Evolutionary conservation across 2,797 vertebrate species (phyloP), one percentile per base, ranked within the genome.

Genomic region (Scarus forsteni): DNA sequence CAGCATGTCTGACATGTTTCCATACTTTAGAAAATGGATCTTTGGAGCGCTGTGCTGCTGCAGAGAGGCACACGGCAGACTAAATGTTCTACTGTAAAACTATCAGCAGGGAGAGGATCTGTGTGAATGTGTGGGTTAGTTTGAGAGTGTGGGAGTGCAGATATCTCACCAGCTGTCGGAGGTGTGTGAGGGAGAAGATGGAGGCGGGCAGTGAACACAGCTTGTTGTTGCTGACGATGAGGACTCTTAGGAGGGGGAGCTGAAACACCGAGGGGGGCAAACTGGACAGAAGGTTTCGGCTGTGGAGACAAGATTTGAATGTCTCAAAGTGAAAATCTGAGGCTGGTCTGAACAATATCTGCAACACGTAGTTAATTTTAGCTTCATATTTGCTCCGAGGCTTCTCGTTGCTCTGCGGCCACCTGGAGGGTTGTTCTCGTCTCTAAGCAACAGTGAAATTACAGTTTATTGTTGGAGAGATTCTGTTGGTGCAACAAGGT

Each of bases 151-250:
- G 60, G 3, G 14, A 5, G 65, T 39, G 69, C 67, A 40, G 61
- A 58, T 44, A 48, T 57, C 93, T 46, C 93, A 98, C 97, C 92
- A 98, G 95, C 91, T 98, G 97, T 40, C 97, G 93, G 39, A 98
- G 95, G 75, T 93, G 92, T 52, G 89, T 84, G 75, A 98, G 94
- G 45, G 91, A 80, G 36, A 94, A 94, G 36, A 97, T 93, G 73
- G 96, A 93, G 5, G 94, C 76, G 0, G 96, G 96, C 75, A 98
- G 89, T 8, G 89, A 88, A 1, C 92, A 89, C 85, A 98, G 92
- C 87, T 96, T 97, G 95, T 98, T 98, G 94, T 97, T 97, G 91
- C 96, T 96, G 92, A 97, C 85, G 38, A 97, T 95, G 79, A 98
- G 96, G 15, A 98, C 95, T 16, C 95, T 89, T 58, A 98, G 93